A percentile compares a stretch with the other conserved stretches of the same genome.
Conservation (phyloP, 2,797 vertebrate species). For the Austrolebias charrua region DNA sequence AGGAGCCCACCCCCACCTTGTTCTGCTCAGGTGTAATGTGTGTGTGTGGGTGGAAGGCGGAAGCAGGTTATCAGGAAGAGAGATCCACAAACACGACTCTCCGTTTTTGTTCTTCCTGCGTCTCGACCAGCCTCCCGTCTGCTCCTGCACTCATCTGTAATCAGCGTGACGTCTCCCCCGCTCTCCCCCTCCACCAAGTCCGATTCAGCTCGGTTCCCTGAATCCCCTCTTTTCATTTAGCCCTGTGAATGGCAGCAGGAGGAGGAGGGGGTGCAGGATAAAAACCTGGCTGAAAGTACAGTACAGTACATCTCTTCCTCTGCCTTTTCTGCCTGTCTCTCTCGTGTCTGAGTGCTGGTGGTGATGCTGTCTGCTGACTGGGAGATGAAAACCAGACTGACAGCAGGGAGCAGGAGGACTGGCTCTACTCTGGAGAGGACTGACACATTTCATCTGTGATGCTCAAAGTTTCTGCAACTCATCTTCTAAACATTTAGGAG, state of each 20-base stretch:
- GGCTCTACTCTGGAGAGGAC: slow-evolving; percentile 31
- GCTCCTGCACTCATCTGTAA: slow-evolving; percentile 66
- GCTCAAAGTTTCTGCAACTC: slow-evolving; percentile 30
- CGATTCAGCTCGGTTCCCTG: slow-evolving; percentile 59
- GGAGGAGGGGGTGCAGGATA: slow-evolving; percentile 30
- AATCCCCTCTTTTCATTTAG: slow-evolving; percentile 72
- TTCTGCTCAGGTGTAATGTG: slow-evolving; percentile 57
- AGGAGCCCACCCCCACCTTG: slow-evolving; percentile 57
- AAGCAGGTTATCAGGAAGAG: slow-evolving; percentile 71
- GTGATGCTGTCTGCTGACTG: slow-evolving; percentile 42
- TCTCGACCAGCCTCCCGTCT: slow-evolving; percentile 36
- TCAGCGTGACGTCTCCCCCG: slow-evolving; percentile 53
- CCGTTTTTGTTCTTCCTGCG: slow-evolving; percentile 2
- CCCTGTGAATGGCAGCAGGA: slow-evolving; percentile 53
- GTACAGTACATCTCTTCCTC: slow-evolving; percentile 19
- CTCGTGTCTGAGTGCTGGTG: slow-evolving; percentile 14
- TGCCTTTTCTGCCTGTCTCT: slow-evolving; percentile 2
- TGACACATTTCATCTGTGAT: slow-evolving; percentile 35
- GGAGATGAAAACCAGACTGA: slow-evolving; percentile 54
- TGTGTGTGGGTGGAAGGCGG: slow-evolving; percentile 31
- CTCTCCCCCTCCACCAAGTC: slow-evolving; percentile 29
- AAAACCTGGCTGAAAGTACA: slow-evolving; percentile 53
- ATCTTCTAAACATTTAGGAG: not conserved
- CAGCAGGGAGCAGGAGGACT: slow-evolving; percentile 27
- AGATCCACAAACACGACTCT: slow-evolving; percentile 50